These are phyloP conservation scores for Mellilla xanthometata DNA, from an alignment of 2,888 invertebrate species.

Conservation along the genomic window DNA sequence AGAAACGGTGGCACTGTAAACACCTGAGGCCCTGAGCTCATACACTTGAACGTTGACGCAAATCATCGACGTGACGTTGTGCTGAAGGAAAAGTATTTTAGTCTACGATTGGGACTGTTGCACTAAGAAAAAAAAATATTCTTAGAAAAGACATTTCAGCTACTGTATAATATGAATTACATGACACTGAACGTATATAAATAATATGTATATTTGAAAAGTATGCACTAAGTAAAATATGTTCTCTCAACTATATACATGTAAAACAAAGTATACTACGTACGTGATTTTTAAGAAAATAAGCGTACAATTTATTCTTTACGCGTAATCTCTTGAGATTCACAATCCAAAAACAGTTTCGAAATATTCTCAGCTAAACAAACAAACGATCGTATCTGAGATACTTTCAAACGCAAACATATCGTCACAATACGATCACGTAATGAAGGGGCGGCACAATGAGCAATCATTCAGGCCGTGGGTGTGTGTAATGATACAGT, in stretches of 20 bases:
- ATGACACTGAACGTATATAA: too few species aligned
- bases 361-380: constrained; percentile 18
- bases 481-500: constrained; percentile 47
- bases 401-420: constrained; percentile 28
- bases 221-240: too few species aligned
- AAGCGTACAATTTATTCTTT: constrained; percentile 1
- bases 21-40: constrained; percentile 40
- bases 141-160: too few species aligned
- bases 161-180: too few species aligned
- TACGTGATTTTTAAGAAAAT: not conserved
- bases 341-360: constrained; percentile 26
- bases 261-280: too few species aligned
- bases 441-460: constrained; percentile 46
- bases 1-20: constrained; percentile 10
- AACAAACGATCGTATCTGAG: constrained; percentile 31
- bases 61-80: constrained; percentile 21
- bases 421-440: constrained; percentile 35
- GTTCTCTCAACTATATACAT: too few species aligned
- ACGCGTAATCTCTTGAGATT: constrained; percentile 18
- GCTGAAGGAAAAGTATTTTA: constrained; percentile 16
- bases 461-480: constrained; percentile 48
- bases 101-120: constrained; percentile 6
- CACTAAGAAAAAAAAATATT: too few species aligned
- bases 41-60: constrained; percentile 30
- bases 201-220: too few species aligned